phyloP scores from a whole-genome alignment of 2,888 invertebrate genomes.

The Lycaena phlaeas region DNA sequence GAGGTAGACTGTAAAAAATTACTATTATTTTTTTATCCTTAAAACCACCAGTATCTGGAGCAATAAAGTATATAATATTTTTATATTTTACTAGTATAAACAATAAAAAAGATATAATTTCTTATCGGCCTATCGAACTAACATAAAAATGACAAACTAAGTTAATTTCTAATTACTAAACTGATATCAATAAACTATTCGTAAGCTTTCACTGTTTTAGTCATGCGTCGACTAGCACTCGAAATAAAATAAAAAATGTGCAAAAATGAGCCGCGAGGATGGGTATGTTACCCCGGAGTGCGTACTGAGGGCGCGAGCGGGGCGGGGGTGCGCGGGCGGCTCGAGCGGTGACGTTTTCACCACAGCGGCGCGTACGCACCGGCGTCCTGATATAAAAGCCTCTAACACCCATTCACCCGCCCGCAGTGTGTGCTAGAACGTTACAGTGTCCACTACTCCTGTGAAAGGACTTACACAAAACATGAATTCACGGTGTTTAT shows the following conservation, averaged over 20 bases:
- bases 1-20: too few relatives aligned
- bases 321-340: conserved; percentile 23
- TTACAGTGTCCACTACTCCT: conserved; percentile 63
- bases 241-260: conserved; percentile 1
- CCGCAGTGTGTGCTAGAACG: conserved; percentile 71
- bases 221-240: neutral
- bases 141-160: too few relatives aligned
- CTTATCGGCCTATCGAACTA: too few relatives aligned
- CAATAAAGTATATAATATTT: too few relatives aligned
- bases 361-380: conserved; percentile 41
- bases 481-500: conserved; percentile 71
- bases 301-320: neutral
- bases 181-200: neutral
- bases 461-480: conserved; percentile 65
- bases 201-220: neutral
- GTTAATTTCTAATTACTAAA: too few relatives aligned
- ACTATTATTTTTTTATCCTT: too few relatives aligned
- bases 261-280: neutral
- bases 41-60: too few relatives aligned
- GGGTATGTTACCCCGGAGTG: conserved; percentile 1
- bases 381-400: conserved; percentile 68
- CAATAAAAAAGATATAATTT: too few relatives aligned
- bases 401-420: conserved; percentile 69
- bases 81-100: too few relatives aligned
- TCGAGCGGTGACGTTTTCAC: conserved; percentile 52